Evolutionary conservation across 2,888 invertebrate species (phyloP), one percentile per base, ranked within the genome.

Genomic region (Colletes collaris): DNA sequence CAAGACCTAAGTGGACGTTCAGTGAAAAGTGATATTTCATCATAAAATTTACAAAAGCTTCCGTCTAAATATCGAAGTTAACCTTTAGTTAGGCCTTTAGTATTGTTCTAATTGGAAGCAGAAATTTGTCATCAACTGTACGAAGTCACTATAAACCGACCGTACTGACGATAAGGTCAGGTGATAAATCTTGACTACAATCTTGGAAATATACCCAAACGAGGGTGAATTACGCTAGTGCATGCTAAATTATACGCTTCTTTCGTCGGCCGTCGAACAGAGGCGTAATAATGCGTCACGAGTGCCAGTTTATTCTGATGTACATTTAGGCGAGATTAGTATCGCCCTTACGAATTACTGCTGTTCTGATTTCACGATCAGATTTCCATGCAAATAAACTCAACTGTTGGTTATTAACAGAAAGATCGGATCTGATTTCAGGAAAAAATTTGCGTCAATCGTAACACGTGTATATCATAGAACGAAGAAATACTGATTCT

Each of bases 161-260:
- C 65, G 55, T 62, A 49, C 27, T 73, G 44, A 71, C 71, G 83
- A 83, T 83, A 71, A 77, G 83, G 80, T 71, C 76, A 74, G 53
- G 53, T 68, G 82, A 81, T 74, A 77, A 70, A 56, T 66, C 65
- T 58, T 58, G 52, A 13, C 68, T 37, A 46, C 72, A 75, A 78
- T 82, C 78, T 82, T 55, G 49, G 58, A 71, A 68, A 77, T 70
- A 81, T 66, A 74, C 49, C 10, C 11, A 56, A 27, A 19, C 5
- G 13, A 13, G 44, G 35, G 19, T 37, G 60, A 74, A 79, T 65
- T 58, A 73, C n/a, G n/a, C 56, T 66, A 59, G 16, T 53, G 3
- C 8, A 13, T 19, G 63, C n/a, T 64, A 70, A 82, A 81, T 73
- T 70, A 81, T 35, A 60, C 35, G 46, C 44, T 53, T 58, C 46